phyloP scores from a whole-genome alignment of 2,888 invertebrate species.

The Stenodema calcarata region DNA sequence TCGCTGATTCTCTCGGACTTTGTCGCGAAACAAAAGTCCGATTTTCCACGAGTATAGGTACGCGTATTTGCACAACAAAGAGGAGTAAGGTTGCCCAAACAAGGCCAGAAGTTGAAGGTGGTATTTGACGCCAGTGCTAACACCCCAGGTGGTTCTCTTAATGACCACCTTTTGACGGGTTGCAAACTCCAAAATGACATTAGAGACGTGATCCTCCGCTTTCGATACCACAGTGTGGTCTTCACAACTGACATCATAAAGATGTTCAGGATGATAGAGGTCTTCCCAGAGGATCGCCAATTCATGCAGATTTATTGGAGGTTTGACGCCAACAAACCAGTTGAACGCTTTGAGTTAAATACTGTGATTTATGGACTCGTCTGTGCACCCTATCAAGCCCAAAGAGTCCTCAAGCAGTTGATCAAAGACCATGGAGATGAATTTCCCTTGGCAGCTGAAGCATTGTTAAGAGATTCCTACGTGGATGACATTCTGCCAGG shows the following conservation, averaged over 20 bases:
- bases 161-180: not conserved
- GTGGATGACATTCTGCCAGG: too few species aligned
- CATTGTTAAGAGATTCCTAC: conserved; percentile 46
- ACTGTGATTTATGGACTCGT: too few species aligned
- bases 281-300: conserved; percentile 43
- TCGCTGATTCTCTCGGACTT: too few species aligned
- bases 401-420: conserved; percentile 54
- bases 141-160: not conserved
- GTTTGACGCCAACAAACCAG: conserved; percentile 33
- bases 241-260: not conserved
- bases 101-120: not conserved
- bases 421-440: conserved; percentile 49
- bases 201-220: not conserved
- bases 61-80: too few species aligned
- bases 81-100: too few species aligned
- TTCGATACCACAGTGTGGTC: not conserved
- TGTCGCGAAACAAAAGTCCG: too few species aligned
- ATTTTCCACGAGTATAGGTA: too few species aligned
- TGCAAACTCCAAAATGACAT: not conserved
- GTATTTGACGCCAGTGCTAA: not conserved
- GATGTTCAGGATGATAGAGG: too few species aligned
- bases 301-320: conserved; percentile 58
- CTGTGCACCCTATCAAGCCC: conserved; percentile 56
- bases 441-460: conserved; percentile 53
- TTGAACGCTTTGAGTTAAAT: conserved; percentile 53